phyloP scores from a whole-genome alignment of 2,888 invertebrate species.

The Chrysina gloriosa region DNA sequence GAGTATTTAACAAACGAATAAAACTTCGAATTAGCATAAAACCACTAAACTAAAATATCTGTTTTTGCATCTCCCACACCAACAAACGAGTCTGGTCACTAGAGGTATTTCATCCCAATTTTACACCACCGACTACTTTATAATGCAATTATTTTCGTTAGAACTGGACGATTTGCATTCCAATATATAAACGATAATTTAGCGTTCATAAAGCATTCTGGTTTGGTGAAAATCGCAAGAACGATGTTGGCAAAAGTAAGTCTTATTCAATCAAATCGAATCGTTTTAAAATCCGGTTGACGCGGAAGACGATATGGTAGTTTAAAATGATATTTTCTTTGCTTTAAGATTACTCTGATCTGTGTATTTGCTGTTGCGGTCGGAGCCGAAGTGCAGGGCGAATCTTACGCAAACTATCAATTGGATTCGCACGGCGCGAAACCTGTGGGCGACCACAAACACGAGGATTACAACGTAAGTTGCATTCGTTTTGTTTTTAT shows the following conservation, averaged over 20 bases:
- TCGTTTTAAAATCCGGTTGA: neutral
- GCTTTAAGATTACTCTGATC: neutral
- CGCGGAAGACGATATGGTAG: neutral
- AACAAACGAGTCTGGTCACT: too few relatives aligned
- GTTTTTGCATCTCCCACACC: too few relatives aligned
- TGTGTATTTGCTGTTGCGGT: neutral
- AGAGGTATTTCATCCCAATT: too few relatives aligned
- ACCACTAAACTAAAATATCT: neutral
- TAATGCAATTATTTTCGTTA: neutral
- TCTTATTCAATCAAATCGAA: neutral
- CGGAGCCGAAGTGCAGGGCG: conserved; percentile 4
- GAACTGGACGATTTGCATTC: neutral
- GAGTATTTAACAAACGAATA: neutral
- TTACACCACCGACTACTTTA: too few relatives aligned
- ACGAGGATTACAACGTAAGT: neutral
- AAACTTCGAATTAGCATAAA: neutral
- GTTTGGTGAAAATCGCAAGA: neutral
- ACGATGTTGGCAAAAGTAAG: neutral
- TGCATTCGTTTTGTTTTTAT: neutral
- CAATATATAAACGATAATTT: conserved; percentile 8
- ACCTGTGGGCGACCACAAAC: conserved; percentile 1
- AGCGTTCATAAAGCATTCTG: neutral
- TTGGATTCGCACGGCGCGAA: conserved; percentile 11
- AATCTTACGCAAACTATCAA: conserved; percentile 29
- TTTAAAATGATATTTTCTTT: too few relatives aligned